These are phyloP conservation scores for Balaeniceps rex DNA, from an alignment of 2,113 vertebrate genomes.

Conservation along the genomic window DNA sequence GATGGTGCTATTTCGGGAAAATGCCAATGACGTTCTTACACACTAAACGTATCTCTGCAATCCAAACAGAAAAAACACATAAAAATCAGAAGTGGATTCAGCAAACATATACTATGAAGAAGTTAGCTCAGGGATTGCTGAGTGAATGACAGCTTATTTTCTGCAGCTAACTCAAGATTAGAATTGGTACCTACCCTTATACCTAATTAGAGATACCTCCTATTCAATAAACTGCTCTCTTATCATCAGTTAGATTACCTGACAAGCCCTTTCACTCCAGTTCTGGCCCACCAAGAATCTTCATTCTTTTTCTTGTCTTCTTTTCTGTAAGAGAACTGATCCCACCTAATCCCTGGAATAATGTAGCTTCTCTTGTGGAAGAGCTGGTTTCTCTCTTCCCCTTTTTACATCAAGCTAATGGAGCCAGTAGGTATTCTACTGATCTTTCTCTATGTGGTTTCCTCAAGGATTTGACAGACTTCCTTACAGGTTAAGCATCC, in stretches of 20 bases:
- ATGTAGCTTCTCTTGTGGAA: constrained; percentile 82
- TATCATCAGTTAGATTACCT: constrained; percentile 81
- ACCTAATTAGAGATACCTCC: constrained; percentile 82
- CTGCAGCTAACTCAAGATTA: constrained; percentile 59
- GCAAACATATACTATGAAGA: not conserved
- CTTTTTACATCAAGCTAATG: constrained; percentile 93
- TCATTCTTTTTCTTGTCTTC: constrained; percentile 71
- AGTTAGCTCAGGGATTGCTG: not conserved
- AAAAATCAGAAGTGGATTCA: not conserved
- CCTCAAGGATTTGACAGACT: constrained; percentile 82
- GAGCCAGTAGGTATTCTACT: constrained; percentile 88
- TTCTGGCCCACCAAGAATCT: constrained; percentile 75
- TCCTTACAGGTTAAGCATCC: constrained; percentile 79
- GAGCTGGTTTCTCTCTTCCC: constrained; percentile 71
- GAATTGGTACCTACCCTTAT: constrained; percentile 69
- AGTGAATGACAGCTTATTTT: constrained; percentile 66
- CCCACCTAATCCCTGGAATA: constrained; percentile 86
- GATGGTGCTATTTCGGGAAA: not conserved
- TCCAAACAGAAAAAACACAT: not conserved
- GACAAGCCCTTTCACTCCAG: constrained; percentile 81
- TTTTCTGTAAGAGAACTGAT: constrained; percentile 79
- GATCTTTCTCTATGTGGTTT: constrained; percentile 83
- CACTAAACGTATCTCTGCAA: not conserved
- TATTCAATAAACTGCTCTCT: constrained; percentile 75
- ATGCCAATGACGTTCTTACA: not conserved